Evolutionary conservation across 2,797 vertebrate species (phyloP), one percentile per base, ranked within the genome.

Genomic region (Cygnus olor): DNA sequence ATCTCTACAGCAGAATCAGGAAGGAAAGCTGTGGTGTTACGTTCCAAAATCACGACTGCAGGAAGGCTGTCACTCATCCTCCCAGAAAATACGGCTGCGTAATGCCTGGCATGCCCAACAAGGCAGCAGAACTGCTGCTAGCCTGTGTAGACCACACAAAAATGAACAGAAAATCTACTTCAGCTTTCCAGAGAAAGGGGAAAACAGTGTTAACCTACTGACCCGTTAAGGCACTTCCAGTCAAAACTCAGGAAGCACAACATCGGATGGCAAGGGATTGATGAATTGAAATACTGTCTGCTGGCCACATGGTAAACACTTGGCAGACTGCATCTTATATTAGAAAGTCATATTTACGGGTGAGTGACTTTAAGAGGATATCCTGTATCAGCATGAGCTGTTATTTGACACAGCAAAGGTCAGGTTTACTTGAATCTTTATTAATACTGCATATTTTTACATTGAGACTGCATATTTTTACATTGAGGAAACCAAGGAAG

Each of bases 81-180:
- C 80, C 49, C 57, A 57, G 36, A 66, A 16, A 30, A 74, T 1
- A 0, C 1, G 6, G 17, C 1, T 0, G 5, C 9, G 8, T 27
- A 79, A 47, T n/a, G 65, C 7, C 22, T 34, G 18, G 12, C 19
- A 47, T 30, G n/a, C 14, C 42, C 32, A 56, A 47, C 17, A 44
- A 20, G 11, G 56, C 73, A 79, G 73, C 38, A 78, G 42, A 70
- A 60, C 1, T 1, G 36, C 54, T 82, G 32, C 36, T 34, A 30
- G n/a, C 10, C 61, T 51, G 7, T 20, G 9, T 34, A 84, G 42
- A 16, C 40, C 56, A 76, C 22, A 51, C 4, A 71, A 79, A 78
- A 86, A 17, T n/a, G 57, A 93, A 57, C 12, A 68, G 17, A 74
- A 93, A 91, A 34, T 9, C 56, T 36, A 71, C 38, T 79, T 38